Evolutionary conservation across 2,888 invertebrate species (phyloP).

Genomic region (Scotopteryx bipunctaria): DNA sequence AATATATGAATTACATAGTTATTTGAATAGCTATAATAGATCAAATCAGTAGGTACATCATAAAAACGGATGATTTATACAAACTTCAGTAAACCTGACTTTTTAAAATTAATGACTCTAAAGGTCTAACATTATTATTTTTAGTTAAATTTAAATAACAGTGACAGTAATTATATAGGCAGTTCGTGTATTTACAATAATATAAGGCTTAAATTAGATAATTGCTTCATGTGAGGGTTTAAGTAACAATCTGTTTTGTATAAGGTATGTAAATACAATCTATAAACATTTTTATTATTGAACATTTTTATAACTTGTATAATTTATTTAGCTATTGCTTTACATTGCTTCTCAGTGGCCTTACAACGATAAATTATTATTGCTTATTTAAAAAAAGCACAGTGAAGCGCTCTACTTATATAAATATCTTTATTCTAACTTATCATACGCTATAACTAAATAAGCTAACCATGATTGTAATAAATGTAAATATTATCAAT

Average conservation of each 20-base stretch:
- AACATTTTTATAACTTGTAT: no score
- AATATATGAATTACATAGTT: no score
- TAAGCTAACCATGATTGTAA: conserved; percentile 1
- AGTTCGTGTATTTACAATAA: neutral
- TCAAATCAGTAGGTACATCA: no score
- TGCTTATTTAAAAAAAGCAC: neutral
- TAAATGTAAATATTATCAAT: conserved; percentile 4
- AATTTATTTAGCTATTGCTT: neutral
- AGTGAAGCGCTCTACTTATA: neutral
- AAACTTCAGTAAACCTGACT: no score
- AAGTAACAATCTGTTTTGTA: neutral
- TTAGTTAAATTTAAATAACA: no score
- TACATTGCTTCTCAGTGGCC: neutral
- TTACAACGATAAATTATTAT: neutral
- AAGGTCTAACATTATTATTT: no score
- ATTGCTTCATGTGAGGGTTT: neutral
- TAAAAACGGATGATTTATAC: no score
- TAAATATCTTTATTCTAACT: neutral
- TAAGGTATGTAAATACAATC: neutral
- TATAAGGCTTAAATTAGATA: neutral
- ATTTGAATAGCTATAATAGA: no score
- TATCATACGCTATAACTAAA: neutral
- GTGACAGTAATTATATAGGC: no score
- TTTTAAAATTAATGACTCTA: no score
- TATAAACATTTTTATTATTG: neutral